Evolutionary conservation across 2,888 invertebrate genomes (phyloP).

Genomic region (Caenorhabditis sp.): DNA sequence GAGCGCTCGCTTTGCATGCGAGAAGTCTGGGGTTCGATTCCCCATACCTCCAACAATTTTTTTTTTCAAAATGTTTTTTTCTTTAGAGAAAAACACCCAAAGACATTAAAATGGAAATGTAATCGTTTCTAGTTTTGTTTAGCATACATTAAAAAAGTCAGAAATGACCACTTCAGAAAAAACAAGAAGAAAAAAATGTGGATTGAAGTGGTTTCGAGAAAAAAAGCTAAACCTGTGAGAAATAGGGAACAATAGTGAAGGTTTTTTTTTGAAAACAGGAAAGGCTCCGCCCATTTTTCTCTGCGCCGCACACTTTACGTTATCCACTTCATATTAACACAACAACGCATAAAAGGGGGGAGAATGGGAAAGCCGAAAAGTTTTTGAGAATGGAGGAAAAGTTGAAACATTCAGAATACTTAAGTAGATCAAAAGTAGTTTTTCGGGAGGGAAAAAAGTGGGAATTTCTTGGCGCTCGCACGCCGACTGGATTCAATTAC

Average conservation of each 20-base stretch:
- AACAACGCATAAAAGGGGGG: background rate
- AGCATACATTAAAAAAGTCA: too few relatives aligned
- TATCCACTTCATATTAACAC: constrained; percentile 1
- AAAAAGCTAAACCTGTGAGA: constrained; percentile 3
- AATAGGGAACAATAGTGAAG: too few relatives aligned
- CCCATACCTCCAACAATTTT: constrained; percentile 45
- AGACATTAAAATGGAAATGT: too few relatives aligned
- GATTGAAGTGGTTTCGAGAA: background rate
- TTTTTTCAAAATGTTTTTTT: background rate
- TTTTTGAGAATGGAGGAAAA: constrained; percentile 69
- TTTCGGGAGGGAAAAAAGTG: background rate
- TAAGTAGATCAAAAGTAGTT: constrained; percentile 11
- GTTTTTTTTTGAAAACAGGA: too few relatives aligned
- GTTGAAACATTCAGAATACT: constrained; percentile 52
- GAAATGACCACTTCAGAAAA: too few relatives aligned
- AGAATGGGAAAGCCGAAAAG: background rate
- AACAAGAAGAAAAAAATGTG: too few relatives aligned
- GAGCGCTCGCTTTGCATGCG: constrained; percentile 63
- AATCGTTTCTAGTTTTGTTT: too few relatives aligned
- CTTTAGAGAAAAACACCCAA: constrained; percentile 13
- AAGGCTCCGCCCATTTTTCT: background rate
- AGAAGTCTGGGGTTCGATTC: constrained; percentile 59
- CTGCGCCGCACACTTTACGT: background rate
- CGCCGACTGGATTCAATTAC: background rate
- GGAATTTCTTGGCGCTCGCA: background rate